Evolutionary conservation across 1,140 invertebrate species (phyloP).

Genomic region (Nasonia giraulti): DNA sequence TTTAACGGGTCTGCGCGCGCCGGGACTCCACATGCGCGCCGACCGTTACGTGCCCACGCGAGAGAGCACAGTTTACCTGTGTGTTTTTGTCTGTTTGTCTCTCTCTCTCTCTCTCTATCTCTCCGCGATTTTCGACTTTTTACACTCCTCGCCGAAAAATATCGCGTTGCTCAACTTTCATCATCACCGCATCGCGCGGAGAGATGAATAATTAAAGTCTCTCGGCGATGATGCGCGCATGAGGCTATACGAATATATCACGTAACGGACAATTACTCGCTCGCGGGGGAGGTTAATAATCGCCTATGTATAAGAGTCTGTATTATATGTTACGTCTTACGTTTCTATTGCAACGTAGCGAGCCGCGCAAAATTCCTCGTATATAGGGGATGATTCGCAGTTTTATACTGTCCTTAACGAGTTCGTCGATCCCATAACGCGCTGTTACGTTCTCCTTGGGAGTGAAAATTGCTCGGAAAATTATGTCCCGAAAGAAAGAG

Average conservation of each 20-base stretch:
- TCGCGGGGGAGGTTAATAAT: not conserved
- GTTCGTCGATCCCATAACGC: too few relatives aligned
- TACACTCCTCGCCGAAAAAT: not conserved
- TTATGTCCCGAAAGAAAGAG: too few relatives aligned
- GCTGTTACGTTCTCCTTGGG: not conserved
- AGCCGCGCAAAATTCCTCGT: too few relatives aligned
- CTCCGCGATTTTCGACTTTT: too few relatives aligned
- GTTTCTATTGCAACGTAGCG: too few relatives aligned
- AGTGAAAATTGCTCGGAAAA: too few relatives aligned
- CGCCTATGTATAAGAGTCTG: not conserved
- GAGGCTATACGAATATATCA: not conserved
- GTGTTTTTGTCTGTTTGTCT: not conserved
- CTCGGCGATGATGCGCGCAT: not conserved
- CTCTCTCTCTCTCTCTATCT: not conserved
- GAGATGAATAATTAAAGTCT: not conserved
- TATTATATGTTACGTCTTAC: too few relatives aligned
- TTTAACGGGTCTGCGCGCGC: not conserved
- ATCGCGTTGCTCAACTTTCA: not conserved
- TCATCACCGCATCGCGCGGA: not conserved
- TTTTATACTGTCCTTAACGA: too few relatives aligned
- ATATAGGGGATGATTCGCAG: too few relatives aligned
- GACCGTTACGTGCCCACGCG: slow-evolving; percentile 30
- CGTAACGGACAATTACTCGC: not conserved
- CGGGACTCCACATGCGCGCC: not conserved
- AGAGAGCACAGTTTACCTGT: not conserved